Base-by-base conservation (phyloP, 2,888 invertebrate genomes). In the Myopa testacea region DNA sequence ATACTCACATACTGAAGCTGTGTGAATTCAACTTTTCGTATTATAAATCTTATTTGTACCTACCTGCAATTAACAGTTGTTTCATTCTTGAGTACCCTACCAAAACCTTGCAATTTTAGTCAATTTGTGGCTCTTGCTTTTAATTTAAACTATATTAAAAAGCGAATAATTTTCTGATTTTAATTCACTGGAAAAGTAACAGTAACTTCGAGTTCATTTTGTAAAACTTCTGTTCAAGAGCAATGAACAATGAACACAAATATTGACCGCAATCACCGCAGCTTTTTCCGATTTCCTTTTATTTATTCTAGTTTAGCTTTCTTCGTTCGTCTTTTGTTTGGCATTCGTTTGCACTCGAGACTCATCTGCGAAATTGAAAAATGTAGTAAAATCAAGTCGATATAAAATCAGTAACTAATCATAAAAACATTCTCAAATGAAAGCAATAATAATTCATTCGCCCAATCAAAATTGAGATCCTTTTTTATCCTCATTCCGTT, bases 351-450 rank as follows among this genome's bases (percentile, higher is more conserved):
- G 63, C 19, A 3, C 10, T 34, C 10, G 6, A 10, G 7, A 45
- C 7, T 10, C 45, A 45, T 45, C 45, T 45, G 45, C 45, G 6
- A 14, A 34, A 38, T 14, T 37, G 37, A 40, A 67, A 38, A 67
- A 4, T 67, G 5, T n/a, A 37, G 37, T n/a, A 34, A 67, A 67
- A 37, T 40, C 8, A 67, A 67, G 67, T 38, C 38, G 4, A n/a
- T 65, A 16, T 34, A 16, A 34, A 40, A 38, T 67, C 40, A 37
- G 67, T 14, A 67, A 67, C 38, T 38, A 37, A 37, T 67, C 37
- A 67, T 10, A 55, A 55, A n/a, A 55, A 55, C 55, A 55, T 55
- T 55, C 63, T 12, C 63, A 63, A 12, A 60, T 63, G 6, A 63
- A 37, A 63, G 37, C 37, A 63, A 26, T 63, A 26, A 63, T 63